A percentile compares a stretch with the other conserved stretches of the same genome.
phyloP scores from a whole-genome alignment of 2,113 vertebrate species.

The Epinephelus lanceolatus region DNA sequence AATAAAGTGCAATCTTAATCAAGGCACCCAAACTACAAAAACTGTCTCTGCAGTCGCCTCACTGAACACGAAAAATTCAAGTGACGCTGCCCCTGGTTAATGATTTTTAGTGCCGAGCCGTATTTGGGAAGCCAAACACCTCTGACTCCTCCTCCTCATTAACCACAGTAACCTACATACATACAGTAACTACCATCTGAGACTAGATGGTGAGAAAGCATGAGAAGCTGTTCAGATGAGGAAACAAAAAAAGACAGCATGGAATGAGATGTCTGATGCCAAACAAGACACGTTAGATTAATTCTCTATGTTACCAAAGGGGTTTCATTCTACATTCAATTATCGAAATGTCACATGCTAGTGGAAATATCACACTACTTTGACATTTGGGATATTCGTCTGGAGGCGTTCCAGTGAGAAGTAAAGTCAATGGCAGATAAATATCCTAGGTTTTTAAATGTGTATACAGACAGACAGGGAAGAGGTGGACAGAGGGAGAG shows the following conservation, averaged over 20 bases:
- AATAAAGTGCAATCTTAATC: too few relatives aligned
- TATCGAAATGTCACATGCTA: constrained; percentile 52
- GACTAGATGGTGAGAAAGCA: constrained; percentile 32
- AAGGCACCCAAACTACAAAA: neutral
- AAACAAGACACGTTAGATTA: constrained; percentile 43
- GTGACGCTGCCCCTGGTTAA: neutral
- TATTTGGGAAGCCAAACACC: constrained; percentile 58
- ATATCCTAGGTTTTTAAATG: constrained; percentile 51
- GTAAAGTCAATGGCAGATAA: constrained; percentile 49
- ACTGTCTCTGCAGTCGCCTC: neutral
- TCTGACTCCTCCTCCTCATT: neutral
- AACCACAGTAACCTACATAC: neutral
- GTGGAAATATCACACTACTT: constrained; percentile 46
- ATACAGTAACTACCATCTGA: constrained; percentile 35
- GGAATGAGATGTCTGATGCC: constrained; percentile 36
- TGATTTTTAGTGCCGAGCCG: neutral
- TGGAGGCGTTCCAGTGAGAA: constrained; percentile 39
- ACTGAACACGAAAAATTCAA: neutral
- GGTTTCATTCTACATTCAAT: constrained; percentile 25
- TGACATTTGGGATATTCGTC: constrained; percentile 46
- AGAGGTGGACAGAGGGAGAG: constrained; percentile 53
- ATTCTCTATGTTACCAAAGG: constrained; percentile 40
- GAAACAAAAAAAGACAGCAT: constrained; percentile 19
- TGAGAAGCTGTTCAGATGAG: constrained; percentile 35
- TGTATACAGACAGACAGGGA: constrained; percentile 49